Evolutionary conservation across 2,113 vertebrate species (phyloP).

Genomic region (Stictonetta naevosa): DNA sequence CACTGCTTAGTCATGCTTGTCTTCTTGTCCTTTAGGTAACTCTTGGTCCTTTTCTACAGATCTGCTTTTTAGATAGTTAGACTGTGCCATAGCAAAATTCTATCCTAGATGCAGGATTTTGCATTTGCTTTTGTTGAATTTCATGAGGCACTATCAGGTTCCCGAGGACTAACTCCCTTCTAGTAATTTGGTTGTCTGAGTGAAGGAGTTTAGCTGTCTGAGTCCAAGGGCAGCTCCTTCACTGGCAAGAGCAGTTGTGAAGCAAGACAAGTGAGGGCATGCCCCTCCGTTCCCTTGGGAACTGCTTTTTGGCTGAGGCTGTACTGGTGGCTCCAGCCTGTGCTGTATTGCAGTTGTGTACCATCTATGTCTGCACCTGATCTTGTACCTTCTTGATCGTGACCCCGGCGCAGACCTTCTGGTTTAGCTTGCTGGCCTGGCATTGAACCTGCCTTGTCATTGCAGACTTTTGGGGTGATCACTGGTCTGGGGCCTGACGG

Average conservation of each 20-base stretch:
- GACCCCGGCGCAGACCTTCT: background rate
- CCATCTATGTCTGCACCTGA: background rate
- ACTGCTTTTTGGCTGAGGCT: background rate
- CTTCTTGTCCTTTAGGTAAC: background rate
- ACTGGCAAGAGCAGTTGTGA: background rate
- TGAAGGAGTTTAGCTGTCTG: background rate
- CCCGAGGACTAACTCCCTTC: background rate
- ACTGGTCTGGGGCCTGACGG: background rate
- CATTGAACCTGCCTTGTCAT: background rate
- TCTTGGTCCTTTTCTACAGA: background rate
- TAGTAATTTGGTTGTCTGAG: background rate
- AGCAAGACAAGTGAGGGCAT: background rate
- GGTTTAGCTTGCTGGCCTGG: background rate
- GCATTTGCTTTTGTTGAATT: background rate
- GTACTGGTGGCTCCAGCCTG: background rate
- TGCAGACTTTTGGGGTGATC: background rate
- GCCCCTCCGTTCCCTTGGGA: background rate
- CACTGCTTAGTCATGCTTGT: background rate
- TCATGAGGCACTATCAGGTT: background rate
- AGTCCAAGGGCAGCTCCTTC: background rate
- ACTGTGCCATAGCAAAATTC: background rate
- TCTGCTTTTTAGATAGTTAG: background rate
- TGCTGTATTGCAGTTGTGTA: background rate
- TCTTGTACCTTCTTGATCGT: background rate
- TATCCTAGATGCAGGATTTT: background rate